These are phyloP conservation scores for Cephalophus harveyi DNA, from an alignment of 2,113 vertebrate species.

Conservation along the genomic window DNA sequence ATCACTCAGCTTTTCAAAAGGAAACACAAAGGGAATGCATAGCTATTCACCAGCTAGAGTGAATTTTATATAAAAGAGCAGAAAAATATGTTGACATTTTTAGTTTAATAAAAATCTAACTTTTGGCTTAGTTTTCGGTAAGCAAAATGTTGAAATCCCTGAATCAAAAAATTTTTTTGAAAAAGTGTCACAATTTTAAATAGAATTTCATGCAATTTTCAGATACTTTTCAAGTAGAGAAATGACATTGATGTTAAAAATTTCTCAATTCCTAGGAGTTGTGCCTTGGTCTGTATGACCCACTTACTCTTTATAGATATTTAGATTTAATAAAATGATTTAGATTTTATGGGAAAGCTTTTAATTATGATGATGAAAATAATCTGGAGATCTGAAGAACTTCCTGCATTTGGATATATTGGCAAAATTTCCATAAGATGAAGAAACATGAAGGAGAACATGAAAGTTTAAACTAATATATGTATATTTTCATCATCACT, in stretches of 20 bases:
- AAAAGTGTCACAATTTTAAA: not conserved
- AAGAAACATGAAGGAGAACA: not conserved
- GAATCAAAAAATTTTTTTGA: not conserved
- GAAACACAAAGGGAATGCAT: not conserved
- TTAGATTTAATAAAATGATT: slow-evolving; percentile 33
- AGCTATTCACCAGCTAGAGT: not conserved
- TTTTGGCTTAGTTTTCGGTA: slow-evolving; percentile 2
- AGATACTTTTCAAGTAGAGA: not conserved
- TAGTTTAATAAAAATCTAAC: not conserved
- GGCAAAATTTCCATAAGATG: not conserved
- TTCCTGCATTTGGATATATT: not conserved
- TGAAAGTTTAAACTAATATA: not conserved
- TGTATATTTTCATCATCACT: not conserved
- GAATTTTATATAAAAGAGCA: not conserved
- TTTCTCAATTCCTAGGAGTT: not conserved
- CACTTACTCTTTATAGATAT: not conserved
- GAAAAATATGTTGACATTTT: slow-evolving; percentile 27
- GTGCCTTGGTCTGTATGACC: not conserved
- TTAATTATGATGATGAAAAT: slow-evolving; percentile 3
- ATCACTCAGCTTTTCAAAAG: not conserved
- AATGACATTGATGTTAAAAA: not conserved
- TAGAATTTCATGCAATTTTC: not conserved
- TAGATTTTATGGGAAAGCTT: not conserved
- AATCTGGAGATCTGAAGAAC: not conserved
- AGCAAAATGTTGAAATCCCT: not conserved